A percentile compares a stretch with the other conserved stretches of the same genome.
Evolutionary conservation across 1,140 invertebrate genomes (phyloP).

Genomic region (Arion vulgaris): DNA sequence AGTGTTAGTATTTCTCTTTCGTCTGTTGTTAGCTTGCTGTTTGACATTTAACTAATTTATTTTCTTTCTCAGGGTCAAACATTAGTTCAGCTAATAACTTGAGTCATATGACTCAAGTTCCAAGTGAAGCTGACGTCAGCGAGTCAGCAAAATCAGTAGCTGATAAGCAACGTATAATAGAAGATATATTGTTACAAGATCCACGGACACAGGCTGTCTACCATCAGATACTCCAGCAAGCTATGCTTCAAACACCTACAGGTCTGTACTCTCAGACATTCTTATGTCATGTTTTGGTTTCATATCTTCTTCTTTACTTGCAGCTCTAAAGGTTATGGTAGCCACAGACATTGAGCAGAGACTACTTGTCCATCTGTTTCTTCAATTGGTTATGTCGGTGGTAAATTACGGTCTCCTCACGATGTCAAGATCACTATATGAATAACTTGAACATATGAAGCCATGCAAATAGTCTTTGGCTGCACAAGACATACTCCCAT

Average conservation of each 20-base stretch:
- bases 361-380: too few relatives aligned
- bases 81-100: conserved; percentile 22
- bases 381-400: too few relatives aligned
- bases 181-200: conserved; percentile 26
- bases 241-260: conserved; percentile 30
- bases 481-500: too few relatives aligned
- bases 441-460: too few relatives aligned
- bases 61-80: not conserved
- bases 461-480: too few relatives aligned
- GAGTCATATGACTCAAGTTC: conserved; percentile 14
- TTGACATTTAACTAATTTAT: too few relatives aligned
- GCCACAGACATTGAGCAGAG: too few relatives aligned
- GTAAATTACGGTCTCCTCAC: too few relatives aligned
- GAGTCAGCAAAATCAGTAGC: conserved; percentile 25
- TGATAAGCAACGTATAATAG: conserved; percentile 27
- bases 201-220: conserved; percentile 27
- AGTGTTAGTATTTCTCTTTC: too few relatives aligned
- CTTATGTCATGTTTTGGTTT: not conserved
- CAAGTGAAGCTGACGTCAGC: conserved; percentile 21
- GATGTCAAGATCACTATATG: too few relatives aligned
- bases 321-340: too few relatives aligned
- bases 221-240: conserved; percentile 33
- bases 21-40: too few relatives aligned
- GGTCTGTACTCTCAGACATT: conserved; percentile 7
- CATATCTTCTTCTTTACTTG: not conserved